Conservation (phyloP, 1,140 invertebrate species). For the Trissolcus basalis region DNA sequence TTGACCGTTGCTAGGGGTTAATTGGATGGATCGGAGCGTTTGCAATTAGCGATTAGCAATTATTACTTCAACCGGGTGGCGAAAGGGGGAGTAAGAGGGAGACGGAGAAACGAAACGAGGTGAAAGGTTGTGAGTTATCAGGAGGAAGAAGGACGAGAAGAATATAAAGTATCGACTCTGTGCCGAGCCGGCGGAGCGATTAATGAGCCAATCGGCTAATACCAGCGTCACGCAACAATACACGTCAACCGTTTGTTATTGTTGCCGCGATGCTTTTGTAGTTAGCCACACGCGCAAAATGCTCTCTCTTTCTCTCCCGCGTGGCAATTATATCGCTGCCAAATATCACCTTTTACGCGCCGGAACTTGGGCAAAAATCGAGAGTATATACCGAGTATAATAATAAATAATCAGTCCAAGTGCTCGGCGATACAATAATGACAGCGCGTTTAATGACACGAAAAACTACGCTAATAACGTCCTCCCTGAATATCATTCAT, state of each 20-base stretch:
- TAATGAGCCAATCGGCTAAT: conserved; percentile 76
- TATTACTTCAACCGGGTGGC: conserved; percentile 59
- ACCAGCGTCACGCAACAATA: conserved; percentile 74
- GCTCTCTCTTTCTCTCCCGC: background rate
- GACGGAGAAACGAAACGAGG: background rate
- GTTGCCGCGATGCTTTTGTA: conserved; percentile 57
- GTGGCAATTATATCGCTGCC: conserved; percentile 48
- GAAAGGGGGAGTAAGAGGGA: conserved; percentile 3
- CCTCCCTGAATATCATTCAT: conserved; percentile 23
- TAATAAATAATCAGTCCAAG: conserved; percentile 26
- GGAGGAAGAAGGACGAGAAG: conserved; percentile 20
- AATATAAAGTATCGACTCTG: conserved; percentile 59
- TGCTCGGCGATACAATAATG: conserved; percentile 31
- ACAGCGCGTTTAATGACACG: conserved; percentile 54
- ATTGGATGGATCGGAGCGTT: conserved; percentile 73
- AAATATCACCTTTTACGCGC: conserved; percentile 53
- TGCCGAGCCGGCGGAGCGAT: conserved; percentile 73
- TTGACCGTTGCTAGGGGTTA: conserved; percentile 58
- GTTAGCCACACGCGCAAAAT: conserved; percentile 48
- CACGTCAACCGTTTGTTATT: conserved; percentile 66
- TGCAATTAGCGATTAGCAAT: conserved; percentile 76
- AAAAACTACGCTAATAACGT: conserved; percentile 44
- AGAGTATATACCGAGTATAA: conserved; percentile 36
- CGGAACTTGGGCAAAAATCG: conserved; percentile 51
- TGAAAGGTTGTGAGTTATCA: conserved; percentile 15